Evolutionary conservation across 2,797 vertebrate species (phyloP), one percentile per base, ranked within the genome.

Genomic region (Microctenopoma steveboyesi): DNA sequence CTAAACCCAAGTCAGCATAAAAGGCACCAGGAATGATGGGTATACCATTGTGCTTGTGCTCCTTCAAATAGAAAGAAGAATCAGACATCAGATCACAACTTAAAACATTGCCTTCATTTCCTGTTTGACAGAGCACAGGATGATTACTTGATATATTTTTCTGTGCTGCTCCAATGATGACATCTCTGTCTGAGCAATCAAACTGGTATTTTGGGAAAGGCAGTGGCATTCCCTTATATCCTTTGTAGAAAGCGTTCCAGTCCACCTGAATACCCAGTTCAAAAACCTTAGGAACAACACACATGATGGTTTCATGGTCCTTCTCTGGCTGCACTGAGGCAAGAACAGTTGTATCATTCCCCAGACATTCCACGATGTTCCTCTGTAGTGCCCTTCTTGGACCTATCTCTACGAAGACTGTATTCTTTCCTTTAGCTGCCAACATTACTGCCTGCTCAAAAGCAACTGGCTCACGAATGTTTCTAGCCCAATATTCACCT

Each of bases 321-420:
- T 89, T 90, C 22, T 89, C 88, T 2, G 88, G 94, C 56, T 95
- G 93, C 54, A 94, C 83, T 0, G 95, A 92, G 51, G 92, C 81
- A 14, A 96, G 81, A n/a, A 96, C 93, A 50, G 54, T 65, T 2
- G 86, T 88, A 28, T 83, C 76, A 45, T 91, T 84, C 60, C 94
- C 94, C 35, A 97, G 78, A 2, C 86, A 92, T 81, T 97, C 96
- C 58, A 81, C 85, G 25, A 96, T 95, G 79, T 92, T 94, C 67
- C 94, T 91, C 69, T 95, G 92, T 30, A 97, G 64, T 0, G 83
- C 91, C 70, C 83, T 90, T 48, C 91, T 94, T 60, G 95, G 95
- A 8, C 94, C 93, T 67, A 96, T 96, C 87, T 96, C 95, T 54
- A 96, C 91, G 92, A 95, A 95, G 4, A 95, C 77, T 7, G 83